Evolutionary conservation across 1,140 invertebrate genomes (phyloP), one percentile per base, ranked within the genome.

Genomic region (Caenorhabditis tropicalis): DNA sequence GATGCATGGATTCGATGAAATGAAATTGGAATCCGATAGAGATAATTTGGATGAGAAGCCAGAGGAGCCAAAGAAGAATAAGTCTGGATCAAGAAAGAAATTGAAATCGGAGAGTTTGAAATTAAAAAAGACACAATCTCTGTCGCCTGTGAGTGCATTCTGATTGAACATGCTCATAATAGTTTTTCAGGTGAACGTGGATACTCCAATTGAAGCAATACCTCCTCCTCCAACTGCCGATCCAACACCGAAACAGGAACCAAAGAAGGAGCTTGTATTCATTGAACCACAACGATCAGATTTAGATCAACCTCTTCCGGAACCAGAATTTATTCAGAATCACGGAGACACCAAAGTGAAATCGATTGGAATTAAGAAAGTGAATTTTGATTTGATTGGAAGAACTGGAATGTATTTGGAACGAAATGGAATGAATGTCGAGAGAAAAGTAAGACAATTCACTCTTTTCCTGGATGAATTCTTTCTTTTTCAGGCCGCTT

Each of bases 371-470:
- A 74, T 74, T 21, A 74, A 74, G 24, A 43, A 43, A 43, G 65
- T 74, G 3, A 19, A 74, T 46, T 74, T 74, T 19, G 65, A 74
- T 74, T 10, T 43, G 19, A 15, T 74, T 46, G 65, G 65, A 39
- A 21, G 65, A 12, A 74, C 65, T 46, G 65, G 65, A 43, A 74
- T 74, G 65, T 74, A 74, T 15, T 21, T 74, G 65, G 65, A 74
- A 74, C 12, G 65, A 24, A 19, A 12, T 43, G 65, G 65, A 74
- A 74, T 74, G 65, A 43, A 2, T 74, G 33, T 36, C 7, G 65
- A 74, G 36, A 74, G 65, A 43, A 74, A 74, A 29, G 33, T 70
- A 31, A 53, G 21, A 1, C 7, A 10, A 29, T n/a, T 29, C 27
- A 10, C 31, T 31, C n/a, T 29, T 12, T 27, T 60, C 31, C 56